Conservation (phyloP, 2,113 vertebrate species). For the Erpornis zantholeuca region DNA sequence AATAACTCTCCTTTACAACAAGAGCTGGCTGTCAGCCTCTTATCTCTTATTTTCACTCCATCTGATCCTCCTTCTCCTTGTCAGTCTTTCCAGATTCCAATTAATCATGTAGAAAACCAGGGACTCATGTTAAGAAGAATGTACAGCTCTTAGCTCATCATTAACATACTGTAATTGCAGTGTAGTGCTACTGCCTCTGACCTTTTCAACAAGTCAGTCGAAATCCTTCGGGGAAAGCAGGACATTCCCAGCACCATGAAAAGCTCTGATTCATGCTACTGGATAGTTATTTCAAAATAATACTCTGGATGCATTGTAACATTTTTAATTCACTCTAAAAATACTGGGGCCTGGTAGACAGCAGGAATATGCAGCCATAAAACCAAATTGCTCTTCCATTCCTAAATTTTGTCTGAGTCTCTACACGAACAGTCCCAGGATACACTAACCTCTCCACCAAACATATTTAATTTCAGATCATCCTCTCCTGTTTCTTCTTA, state of each 20-base stretch:
- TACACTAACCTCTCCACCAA: not conserved
- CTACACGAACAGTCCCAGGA: not conserved
- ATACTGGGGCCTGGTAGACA: not conserved
- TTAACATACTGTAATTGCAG: conserved; percentile 54
- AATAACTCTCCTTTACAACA: conserved; percentile 64
- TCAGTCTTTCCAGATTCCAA: conserved; percentile 35
- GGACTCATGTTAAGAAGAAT: conserved; percentile 49
- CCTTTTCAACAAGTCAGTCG: conserved; percentile 4
- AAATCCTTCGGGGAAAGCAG: conserved; percentile 26
- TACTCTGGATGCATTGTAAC: not conserved
- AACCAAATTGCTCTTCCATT: not conserved
- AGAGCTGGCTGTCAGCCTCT: conserved; percentile 50
- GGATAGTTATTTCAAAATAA: conserved; percentile 27
- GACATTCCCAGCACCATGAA: not conserved
- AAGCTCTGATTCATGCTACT: not conserved
- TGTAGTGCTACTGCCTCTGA: not conserved
- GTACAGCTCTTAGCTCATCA: conserved; percentile 33
- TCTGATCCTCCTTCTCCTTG: conserved; percentile 51
- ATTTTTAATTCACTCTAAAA: not conserved
- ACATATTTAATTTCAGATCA: conserved; percentile 9
- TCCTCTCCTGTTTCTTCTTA: conserved; percentile 48
- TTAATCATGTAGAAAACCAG: conserved; percentile 58
- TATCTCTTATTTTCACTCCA: conserved; percentile 62
- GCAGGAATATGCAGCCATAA: not conserved
- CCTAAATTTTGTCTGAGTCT: not conserved